phyloP scores from a whole-genome alignment of 1,140 invertebrate genomes.

The Pseudobourletiella spinata region DNA sequence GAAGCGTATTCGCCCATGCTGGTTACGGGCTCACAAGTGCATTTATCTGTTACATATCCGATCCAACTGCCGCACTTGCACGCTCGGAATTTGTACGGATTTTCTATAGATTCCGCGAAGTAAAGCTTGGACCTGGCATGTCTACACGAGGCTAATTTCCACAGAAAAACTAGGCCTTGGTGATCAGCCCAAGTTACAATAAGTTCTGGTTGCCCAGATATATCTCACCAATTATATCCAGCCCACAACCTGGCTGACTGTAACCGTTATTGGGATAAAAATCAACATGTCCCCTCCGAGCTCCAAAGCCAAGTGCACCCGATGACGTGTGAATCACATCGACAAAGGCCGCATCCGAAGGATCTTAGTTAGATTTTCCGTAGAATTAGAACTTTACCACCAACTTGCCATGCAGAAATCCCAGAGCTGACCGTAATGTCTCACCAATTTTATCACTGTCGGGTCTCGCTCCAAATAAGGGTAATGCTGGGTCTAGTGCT shows the following conservation, averaged over 20 bases:
- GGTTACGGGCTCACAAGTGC: conserved; percentile 15
- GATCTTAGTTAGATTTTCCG: conserved; percentile 46
- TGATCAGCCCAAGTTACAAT: neutral
- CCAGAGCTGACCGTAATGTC: no score
- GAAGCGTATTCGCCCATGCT: conserved; percentile 33
- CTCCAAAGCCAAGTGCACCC: conserved; percentile 43
- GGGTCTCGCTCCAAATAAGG: conserved; percentile 17
- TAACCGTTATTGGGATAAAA: conserved; percentile 43
- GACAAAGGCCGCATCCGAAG: conserved; percentile 49
- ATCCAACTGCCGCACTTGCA: conserved; percentile 31
- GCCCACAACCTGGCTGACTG: conserved; percentile 25
- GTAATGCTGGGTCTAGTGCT: conserved; percentile 25
- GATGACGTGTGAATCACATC: conserved; percentile 60
- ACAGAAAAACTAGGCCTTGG: neutral
- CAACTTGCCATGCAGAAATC: neutral
- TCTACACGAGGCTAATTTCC: conserved; percentile 35
- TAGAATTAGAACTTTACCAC: neutral
- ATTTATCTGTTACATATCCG: conserved; percentile 21
- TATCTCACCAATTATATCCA: conserved; percentile 11
- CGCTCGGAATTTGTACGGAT: conserved; percentile 20
- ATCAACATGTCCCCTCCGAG: conserved; percentile 51
- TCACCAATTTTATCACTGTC: conserved; percentile 11
- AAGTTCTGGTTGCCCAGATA: neutral
- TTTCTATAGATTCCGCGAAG: conserved; percentile 43
- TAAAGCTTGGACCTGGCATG: conserved; percentile 38